Base-by-base conservation (phyloP, 2,888 invertebrate species). In the Byasa hedistus region DNA sequence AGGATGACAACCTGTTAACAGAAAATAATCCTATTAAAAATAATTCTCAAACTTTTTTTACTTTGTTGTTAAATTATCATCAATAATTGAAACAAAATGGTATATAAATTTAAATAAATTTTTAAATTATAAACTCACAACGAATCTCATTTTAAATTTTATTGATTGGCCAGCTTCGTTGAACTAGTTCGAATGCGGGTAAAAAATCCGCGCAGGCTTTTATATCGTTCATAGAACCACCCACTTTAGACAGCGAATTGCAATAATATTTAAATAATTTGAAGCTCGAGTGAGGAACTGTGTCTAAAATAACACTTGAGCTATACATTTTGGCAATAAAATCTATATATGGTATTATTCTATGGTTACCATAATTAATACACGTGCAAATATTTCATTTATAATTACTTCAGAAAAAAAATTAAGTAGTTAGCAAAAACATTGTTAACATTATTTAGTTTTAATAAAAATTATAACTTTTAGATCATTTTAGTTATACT, bases 161-260 rank as follows among this genome's bases (percentile, higher is more conserved):
- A 68, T 62, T 66, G 71, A 72, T 75, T 79, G 82, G 69, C 82
- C 83, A 82, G 85, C 85, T 82, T 78, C 80, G 84, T 71, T 86
- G 85, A 82, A 85, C 89, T 89, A 89, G 83, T 85, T 89, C 75
- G 88, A 89, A 84, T 90, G 90, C 77, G 76, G 80, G 72, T 80
- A 79, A 86, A 89, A 83, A 88, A 87, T 83, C 80, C 75, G 84
- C 82, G 84, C 85, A 75, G 76, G 85, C 87, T 86, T 89, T 81
- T 90, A 89, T 89, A 89, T 86, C 72, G 70, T 74, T 77, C 79
- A 75, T 76, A 77, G 84, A 83, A 78, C 88, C 89, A 86, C 88
- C 87, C 85, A 89, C 87, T 85, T 80, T 74, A 75, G 75, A 72
- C 77, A 75, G 70, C 71, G 76, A 85, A 82, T 77, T 89, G 85